Percentiles rank a stretch among this genome's conserved stretches.
phyloP scores from a whole-genome alignment of 1,140 invertebrate genomes.

The Drosophila elegans region DNA sequence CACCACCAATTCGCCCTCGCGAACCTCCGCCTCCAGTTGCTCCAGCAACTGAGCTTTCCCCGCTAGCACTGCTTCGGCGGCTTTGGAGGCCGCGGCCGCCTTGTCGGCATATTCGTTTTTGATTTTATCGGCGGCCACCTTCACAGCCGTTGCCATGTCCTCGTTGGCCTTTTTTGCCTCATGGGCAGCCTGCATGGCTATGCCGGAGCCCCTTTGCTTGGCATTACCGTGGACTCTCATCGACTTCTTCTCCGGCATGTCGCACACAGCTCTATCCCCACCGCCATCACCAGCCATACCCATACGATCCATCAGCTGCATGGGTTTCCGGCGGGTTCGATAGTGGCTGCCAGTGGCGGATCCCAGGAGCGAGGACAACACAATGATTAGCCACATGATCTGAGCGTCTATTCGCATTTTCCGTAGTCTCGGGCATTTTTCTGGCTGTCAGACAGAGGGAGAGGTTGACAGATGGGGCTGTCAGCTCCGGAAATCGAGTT shows the following conservation, averaged over 20 bases:
- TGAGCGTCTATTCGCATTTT: constrained; percentile 58
- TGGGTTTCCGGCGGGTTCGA: neutral
- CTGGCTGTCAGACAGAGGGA: constrained; percentile 13
- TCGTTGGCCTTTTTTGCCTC: constrained; percentile 69
- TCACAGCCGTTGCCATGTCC: constrained; percentile 59
- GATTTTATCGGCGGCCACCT: constrained; percentile 51
- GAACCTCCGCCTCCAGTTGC: constrained; percentile 65
- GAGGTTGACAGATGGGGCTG: neutral
- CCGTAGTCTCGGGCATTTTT: constrained; percentile 35
- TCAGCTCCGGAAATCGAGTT: constrained; percentile 9
- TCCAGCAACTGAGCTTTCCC: constrained; percentile 53
- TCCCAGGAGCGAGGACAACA: constrained; percentile 18
- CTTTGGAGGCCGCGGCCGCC: constrained; percentile 53
- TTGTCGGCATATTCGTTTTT: constrained; percentile 66
- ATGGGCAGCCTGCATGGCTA: constrained; percentile 55
- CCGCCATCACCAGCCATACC: neutral
- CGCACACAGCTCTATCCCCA: neutral
- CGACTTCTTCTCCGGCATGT: neutral
- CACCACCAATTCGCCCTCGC: constrained; percentile 50
- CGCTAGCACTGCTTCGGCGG: constrained; percentile 55
- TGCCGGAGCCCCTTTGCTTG: constrained; percentile 38
- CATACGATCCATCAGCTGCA: neutral
- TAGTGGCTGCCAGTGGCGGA: constrained; percentile 1
- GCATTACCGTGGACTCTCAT: neutral
- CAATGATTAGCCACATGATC: constrained; percentile 41